Evolutionary conservation across 1,140 invertebrate genomes (phyloP).

Genomic region (Bombus breviceps): DNA sequence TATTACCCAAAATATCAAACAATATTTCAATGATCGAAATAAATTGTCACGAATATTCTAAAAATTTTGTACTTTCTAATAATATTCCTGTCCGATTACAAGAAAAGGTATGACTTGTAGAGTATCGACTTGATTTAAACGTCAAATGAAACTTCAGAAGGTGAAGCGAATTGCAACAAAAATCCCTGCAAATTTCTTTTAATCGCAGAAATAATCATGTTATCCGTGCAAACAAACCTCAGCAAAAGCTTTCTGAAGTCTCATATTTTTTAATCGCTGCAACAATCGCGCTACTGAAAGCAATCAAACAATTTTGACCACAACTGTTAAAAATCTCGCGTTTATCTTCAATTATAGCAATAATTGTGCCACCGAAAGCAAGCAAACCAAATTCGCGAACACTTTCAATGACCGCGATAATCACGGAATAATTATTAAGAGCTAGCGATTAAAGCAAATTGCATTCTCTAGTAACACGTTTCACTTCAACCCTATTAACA

Average conservation of each 20-base stretch:
- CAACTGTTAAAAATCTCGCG: neutral
- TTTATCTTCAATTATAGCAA: neutral
- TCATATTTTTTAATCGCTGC: neutral
- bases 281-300: neutral
- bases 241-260: neutral
- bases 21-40: neutral
- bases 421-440: no score
- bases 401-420: no score
- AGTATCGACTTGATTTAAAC: no score
- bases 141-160: no score
- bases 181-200: neutral
- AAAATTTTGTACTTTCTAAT: neutral
- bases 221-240: neutral
- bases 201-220: neutral
- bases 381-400: no score
- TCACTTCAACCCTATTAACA: no score
- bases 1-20: neutral
- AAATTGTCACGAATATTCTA: neutral
- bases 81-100: neutral
- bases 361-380: neutral
- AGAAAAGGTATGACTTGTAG: neutral
- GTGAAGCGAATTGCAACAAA: no score
- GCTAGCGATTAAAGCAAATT: neutral
- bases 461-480: neutral
- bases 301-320: neutral